These are phyloP conservation scores for Drosophila arawakana DNA, from an alignment of 1,140 invertebrate species.

Conservation along the genomic window DNA sequence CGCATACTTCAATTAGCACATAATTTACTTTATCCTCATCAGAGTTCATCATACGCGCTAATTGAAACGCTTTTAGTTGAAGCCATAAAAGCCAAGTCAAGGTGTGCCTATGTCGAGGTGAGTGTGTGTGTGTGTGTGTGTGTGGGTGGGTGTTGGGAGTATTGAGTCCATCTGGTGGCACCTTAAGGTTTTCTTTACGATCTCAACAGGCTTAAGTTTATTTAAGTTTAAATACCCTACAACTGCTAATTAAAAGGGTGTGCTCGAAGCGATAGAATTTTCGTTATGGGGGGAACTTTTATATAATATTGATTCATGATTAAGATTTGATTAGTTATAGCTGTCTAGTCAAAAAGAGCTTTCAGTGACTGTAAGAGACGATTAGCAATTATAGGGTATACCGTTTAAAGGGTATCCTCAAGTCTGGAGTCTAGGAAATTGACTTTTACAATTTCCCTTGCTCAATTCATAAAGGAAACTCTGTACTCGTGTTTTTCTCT, in stretches of 20 bases:
- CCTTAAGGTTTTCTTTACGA: constrained; percentile 23
- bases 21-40: constrained; percentile 76
- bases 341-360: too few relatives aligned
- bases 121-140: constrained; percentile 2
- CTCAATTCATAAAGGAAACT: too few relatives aligned
- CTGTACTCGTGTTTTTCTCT: neutral
- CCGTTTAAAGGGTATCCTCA: too few relatives aligned
- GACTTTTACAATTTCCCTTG: too few relatives aligned
- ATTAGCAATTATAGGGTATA: too few relatives aligned
- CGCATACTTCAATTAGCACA: constrained; percentile 78
- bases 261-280: too few relatives aligned
- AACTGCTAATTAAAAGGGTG: too few relatives aligned
- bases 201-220: constrained; percentile 10
- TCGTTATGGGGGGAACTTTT: too few relatives aligned
- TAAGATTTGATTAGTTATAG: too few relatives aligned
- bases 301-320: too few relatives aligned
- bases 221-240: neutral
- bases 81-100: constrained; percentile 63
- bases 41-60: constrained; percentile 76
- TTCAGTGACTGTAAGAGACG: too few relatives aligned
- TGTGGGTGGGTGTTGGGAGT: constrained; percentile 35
- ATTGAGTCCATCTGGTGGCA: constrained; percentile 48
- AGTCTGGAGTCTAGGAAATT: too few relatives aligned
- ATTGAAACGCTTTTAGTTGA: constrained; percentile 74
- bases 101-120: constrained; percentile 5